Evolutionary conservation across 2,797 vertebrate genomes (phyloP).

Genomic region (Nannoperca australis): DNA sequence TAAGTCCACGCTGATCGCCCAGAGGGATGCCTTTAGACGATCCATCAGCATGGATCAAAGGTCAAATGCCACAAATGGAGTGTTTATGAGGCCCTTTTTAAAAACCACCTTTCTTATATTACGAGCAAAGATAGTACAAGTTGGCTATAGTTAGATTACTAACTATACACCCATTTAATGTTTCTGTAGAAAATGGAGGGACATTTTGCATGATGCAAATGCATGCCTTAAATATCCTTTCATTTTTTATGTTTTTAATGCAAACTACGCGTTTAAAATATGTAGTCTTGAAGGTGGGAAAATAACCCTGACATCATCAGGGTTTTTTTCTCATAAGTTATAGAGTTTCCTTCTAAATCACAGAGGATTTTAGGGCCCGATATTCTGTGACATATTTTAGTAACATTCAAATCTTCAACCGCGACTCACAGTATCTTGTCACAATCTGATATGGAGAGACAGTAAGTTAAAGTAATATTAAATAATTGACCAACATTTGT

Average conservation of each 20-base stretch:
- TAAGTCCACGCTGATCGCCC: constrained; percentile 88
- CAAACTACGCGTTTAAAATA: neutral
- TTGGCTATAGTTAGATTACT: neutral
- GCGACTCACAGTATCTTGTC: neutral
- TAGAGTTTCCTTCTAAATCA: neutral
- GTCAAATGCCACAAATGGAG: constrained; percentile 75
- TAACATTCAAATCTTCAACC: neutral
- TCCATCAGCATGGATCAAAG: constrained; percentile 98
- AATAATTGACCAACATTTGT: neutral
- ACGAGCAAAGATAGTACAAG: neutral
- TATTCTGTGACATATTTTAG: neutral
- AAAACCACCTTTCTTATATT: neutral
- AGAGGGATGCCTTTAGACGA: constrained; percentile 93
- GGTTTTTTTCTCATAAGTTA: neutral
- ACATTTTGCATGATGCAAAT: neutral
- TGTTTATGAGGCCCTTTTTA: neutral
- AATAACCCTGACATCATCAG: neutral
- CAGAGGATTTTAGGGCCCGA: neutral
- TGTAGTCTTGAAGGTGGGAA: neutral
- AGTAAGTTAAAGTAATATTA: neutral
- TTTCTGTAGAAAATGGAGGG: neutral
- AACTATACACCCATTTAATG: neutral
- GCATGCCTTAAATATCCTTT: neutral
- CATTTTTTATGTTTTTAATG: neutral
- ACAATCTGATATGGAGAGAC: neutral